Base-by-base conservation (phyloP, 1,140 invertebrate genomes). In the Ephestia elutella region DNA sequence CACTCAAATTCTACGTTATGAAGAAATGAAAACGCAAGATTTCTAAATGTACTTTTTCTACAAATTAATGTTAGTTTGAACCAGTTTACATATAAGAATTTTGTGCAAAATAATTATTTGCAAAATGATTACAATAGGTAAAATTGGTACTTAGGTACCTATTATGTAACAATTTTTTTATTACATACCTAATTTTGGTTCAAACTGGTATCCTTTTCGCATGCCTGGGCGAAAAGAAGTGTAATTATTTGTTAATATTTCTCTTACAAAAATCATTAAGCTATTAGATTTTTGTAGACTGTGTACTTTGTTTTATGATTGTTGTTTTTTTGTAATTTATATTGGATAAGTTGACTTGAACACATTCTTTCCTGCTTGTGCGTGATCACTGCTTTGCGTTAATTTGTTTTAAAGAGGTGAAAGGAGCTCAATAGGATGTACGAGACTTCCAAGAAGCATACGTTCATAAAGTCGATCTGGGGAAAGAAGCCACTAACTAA, bases 141-240 rank as follows among this genome's bases (percentile, higher is more conserved):
- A n/a, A n/a, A n/a, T n/a, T n/a, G n/a, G n/a, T n/a, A n/a, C n/a
- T n/a, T n/a, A n/a, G n/a, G n/a, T n/a, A n/a, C n/a, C n/a, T n/a
- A n/a, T n/a, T n/a, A n/a, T 35, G 32, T 35, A 13, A 11, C 9
- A 35, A 35, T 9, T 35, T 25, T 25, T 21, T 25, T 13, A 18
- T 21, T 53, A 3, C 2, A 20, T 21, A 25, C 7, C 4, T n/a
- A 53, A 4, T 13, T 75, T 62, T 83, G 82, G 82, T 84, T 82
- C 76, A 79, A 83, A 68, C 71, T 82, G 72, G 56, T 65, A 32
- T 59, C 3, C 5, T n/a, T n/a, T 15, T 44, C 75, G 85, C 85
- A 86, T 88, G 85, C 74, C 79, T 82, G 73, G 78, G 84, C 84
- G 83, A 86, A 85, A 86, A 84, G 83, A 87, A 82, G 80, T 86